Percentiles rank a stretch among this genome's conserved stretches.
These are phyloP conservation scores for Platycercus adscitus DNA, from an alignment of 2,113 vertebrate species.

Conservation along the genomic window DNA sequence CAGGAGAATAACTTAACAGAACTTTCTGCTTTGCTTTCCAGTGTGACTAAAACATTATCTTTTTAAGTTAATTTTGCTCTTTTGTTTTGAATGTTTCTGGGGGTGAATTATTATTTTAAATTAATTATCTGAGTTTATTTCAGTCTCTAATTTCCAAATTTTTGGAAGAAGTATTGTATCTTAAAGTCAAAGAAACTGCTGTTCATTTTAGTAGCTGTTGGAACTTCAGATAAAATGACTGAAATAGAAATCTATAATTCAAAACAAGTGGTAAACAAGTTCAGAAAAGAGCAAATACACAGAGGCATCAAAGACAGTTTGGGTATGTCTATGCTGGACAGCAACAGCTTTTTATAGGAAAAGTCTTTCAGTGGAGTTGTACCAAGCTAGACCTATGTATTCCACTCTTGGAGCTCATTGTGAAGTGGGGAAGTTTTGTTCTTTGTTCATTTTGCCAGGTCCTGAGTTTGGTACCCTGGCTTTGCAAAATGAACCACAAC, in stretches of 20 bases:
- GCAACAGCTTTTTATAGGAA: neutral
- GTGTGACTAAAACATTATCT: neutral
- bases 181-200: neutral
- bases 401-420: neutral
- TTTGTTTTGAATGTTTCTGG: neutral
- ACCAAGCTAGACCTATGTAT: neutral
- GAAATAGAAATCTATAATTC: neutral
- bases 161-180: neutral
- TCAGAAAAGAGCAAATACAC: neutral
- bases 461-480: neutral
- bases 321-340: neutral
- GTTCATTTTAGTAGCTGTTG: neutral
- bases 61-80: neutral
- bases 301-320: neutral
- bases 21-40: neutral
- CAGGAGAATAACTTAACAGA: neutral
- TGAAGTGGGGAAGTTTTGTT: neutral
- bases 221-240: neutral
- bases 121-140: neutral
- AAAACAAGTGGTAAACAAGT: neutral
- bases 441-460: neutral
- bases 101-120: neutral
- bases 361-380: neutral
- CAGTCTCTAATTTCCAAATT: neutral
- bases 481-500: neutral